These are phyloP conservation scores for Atractosteus spatula DNA, from an alignment of 2,113 vertebrate species.

Conservation along the genomic window DNA sequence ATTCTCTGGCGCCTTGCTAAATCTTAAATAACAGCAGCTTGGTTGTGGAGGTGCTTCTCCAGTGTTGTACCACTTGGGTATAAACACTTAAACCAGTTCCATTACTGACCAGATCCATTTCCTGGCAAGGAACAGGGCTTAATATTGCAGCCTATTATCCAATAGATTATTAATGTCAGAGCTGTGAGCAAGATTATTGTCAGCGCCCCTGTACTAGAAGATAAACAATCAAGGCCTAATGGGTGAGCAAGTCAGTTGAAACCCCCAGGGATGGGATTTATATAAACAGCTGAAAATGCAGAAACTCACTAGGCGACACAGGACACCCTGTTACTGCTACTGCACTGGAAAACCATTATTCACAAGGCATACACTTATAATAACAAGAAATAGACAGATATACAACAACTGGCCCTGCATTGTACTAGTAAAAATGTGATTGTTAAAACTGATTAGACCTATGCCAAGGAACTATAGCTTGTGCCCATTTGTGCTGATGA, in stretches of 20 bases:
- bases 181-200: conserved; percentile 3
- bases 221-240: conserved; percentile 13
- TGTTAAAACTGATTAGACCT: background rate
- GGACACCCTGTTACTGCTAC: background rate
- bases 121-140: background rate
- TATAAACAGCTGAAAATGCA: conserved; percentile 2
- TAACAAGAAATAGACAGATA: background rate
- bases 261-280: conserved; percentile 3
- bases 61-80: background rate
- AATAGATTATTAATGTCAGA: background rate
- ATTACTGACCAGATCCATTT: conserved; percentile 1
- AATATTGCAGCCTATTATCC: conserved; percentile 4
- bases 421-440: background rate
- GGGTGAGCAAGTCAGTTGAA: background rate
- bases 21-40: background rate
- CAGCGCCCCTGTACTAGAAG: background rate
- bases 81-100: conserved; percentile 4
- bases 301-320: background rate
- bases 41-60: background rate
- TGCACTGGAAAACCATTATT: conserved; percentile 1
- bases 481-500: background rate
- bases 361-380: background rate
- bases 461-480: background rate
- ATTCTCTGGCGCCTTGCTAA: conserved; percentile 2
- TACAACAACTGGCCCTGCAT: background rate